Evolutionary conservation across 2,113 vertebrate genomes (phyloP).

Genomic region (Hippolais icterina): DNA sequence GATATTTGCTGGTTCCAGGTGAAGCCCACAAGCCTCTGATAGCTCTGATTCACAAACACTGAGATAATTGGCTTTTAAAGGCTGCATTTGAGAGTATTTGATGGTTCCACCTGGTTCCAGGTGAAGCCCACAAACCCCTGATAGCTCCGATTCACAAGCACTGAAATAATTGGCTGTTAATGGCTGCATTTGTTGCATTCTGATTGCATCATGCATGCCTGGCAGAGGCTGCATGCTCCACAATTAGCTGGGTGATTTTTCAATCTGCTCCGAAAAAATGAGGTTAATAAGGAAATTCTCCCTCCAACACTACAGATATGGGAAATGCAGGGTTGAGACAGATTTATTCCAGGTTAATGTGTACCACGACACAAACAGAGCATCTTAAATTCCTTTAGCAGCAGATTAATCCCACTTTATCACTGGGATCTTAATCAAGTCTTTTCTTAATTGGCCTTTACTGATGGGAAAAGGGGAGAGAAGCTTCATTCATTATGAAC

Average conservation of each 20-base stretch:
- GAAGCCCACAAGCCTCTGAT: neutral
- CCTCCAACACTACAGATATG: rapidly evolving
- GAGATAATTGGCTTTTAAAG: neutral
- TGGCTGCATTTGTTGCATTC: neutral
- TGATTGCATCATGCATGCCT: neutral
- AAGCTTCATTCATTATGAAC: neutral
- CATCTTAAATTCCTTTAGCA: neutral
- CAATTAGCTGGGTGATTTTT: neutral
- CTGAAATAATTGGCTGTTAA: no score
- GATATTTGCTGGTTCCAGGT: neutral
- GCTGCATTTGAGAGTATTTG: neutral
- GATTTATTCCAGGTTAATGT: neutral
- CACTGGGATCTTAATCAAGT: neutral
- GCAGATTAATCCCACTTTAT: neutral
- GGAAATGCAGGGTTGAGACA: neutral
- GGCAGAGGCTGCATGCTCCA: neutral
- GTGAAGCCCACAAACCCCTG: no score
- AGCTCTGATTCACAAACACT: neutral
- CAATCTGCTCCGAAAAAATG: neutral
- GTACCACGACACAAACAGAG: neutral
- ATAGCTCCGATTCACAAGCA: no score
- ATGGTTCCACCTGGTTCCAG: no score
- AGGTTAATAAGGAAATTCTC: neutral
- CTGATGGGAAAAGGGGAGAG: neutral
- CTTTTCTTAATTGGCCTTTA: neutral